Conservation (phyloP, 2,888 invertebrate species). For the Anagyrus pseudococci region DNA sequence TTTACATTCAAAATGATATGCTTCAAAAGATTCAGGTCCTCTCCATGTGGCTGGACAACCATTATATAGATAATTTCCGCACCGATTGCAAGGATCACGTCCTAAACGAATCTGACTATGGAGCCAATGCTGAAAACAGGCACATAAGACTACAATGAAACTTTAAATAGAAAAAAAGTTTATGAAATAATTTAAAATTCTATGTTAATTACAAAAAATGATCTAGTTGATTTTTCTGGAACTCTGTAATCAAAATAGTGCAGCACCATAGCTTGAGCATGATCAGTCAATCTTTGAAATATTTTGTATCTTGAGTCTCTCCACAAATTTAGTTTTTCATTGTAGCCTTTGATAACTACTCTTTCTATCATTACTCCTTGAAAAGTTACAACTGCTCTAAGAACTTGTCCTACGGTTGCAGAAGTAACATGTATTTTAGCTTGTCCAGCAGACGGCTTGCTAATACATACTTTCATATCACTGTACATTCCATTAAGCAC, state of each 20-base stretch:
- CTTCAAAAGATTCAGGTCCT: constrained; percentile 87
- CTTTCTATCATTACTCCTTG: constrained; percentile 94
- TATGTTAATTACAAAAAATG: constrained; percentile 76
- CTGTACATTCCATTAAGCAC: constrained; percentile 78
- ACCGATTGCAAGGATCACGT: constrained; percentile 88
- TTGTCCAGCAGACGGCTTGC: constrained; percentile 88
- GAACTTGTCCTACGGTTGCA: constrained; percentile 84
- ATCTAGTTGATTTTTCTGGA: constrained; percentile 88
- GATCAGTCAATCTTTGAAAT: constrained; percentile 92
- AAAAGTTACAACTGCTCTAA: constrained; percentile 89
- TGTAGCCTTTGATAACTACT: constrained; percentile 90
- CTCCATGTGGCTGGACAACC: constrained; percentile 94
- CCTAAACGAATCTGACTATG: constrained; percentile 89
- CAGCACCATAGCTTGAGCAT: constrained; percentile 94
- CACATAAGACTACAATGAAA: constrained; percentile 1
- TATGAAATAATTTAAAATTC: no score
- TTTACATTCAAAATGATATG: constrained; percentile 94
- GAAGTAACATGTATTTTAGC: constrained; percentile 84
- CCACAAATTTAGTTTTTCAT: constrained; percentile 90
- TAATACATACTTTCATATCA: constrained; percentile 84
- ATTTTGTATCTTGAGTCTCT: constrained; percentile 90
- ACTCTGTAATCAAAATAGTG: constrained; percentile 92
- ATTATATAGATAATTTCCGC: constrained; percentile 84
- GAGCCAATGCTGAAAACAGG: constrained; percentile 67
- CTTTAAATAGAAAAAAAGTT: constrained; percentile 1